These are phyloP conservation scores for Meandrusa payeni DNA, from an alignment of 2,888 invertebrate species.

Conservation along the genomic window DNA sequence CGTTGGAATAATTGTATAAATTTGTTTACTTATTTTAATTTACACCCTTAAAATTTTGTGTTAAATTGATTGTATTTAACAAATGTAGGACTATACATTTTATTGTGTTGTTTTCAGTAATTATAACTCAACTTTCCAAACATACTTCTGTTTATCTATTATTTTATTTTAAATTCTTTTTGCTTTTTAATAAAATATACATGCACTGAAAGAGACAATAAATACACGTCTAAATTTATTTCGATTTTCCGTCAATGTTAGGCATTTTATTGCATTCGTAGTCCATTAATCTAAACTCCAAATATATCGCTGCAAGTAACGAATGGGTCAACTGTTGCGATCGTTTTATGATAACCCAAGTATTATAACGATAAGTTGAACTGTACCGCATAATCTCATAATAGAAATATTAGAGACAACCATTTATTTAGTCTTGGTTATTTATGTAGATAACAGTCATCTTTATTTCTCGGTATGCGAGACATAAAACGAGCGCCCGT, in stretches of 20 bases:
- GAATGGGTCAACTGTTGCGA: slow-evolving; percentile 58
- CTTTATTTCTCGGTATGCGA: slow-evolving; percentile 51
- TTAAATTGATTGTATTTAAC: too few relatives aligned
- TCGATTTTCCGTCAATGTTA: neutral
- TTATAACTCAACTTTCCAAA: too few relatives aligned
- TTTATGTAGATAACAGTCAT: slow-evolving; percentile 64
- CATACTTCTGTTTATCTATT: too few relatives aligned
- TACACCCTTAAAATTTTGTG: too few relatives aligned
- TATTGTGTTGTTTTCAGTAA: too few relatives aligned
- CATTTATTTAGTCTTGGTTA: slow-evolving; percentile 40
- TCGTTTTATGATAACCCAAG: slow-evolving; percentile 45
- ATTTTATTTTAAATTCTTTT: too few relatives aligned
- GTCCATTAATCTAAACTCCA: slow-evolving; percentile 48
- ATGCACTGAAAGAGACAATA: slow-evolving; percentile 32
- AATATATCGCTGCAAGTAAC: slow-evolving; percentile 45
- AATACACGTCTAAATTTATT: slow-evolving; percentile 1
- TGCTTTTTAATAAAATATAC: too few relatives aligned
- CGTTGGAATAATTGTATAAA: too few relatives aligned
- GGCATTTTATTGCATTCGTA: slow-evolving; percentile 48
- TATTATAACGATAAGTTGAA: slow-evolving; percentile 38
- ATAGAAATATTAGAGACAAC: slow-evolving; percentile 38
- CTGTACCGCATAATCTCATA: slow-evolving; percentile 16
- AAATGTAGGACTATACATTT: too few relatives aligned
- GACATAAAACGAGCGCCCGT: slow-evolving; percentile 53
- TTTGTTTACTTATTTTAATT: too few relatives aligned